Evolutionary conservation across 2,113 vertebrate species (phyloP).

Genomic region (Microtus richardsoni): DNA sequence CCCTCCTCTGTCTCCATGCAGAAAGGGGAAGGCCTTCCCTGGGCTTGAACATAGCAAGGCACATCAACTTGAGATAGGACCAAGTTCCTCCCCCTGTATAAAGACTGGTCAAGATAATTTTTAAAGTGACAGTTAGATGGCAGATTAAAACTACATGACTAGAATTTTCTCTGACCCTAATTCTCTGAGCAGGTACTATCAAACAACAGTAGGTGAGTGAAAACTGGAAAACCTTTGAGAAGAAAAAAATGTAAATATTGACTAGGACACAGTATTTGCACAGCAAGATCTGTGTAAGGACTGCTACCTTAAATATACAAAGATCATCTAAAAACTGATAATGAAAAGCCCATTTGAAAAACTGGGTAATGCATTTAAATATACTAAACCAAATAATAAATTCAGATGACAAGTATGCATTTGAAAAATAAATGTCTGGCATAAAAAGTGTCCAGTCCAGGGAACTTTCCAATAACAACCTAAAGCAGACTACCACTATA

Average conservation of each 20-base stretch:
- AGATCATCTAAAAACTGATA: neutral
- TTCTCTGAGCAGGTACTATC: neutral
- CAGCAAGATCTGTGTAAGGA: neutral
- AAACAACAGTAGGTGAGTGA: neutral
- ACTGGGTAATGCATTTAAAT: neutral
- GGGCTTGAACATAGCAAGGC: too few relatives aligned
- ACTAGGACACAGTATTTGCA: neutral
- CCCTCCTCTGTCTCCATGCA: too few relatives aligned
- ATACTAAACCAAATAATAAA: neutral
- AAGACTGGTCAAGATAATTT: neutral
- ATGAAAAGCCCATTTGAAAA: neutral
- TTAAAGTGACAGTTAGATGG: neutral
- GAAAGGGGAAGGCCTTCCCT: too few relatives aligned
- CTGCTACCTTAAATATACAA: neutral
- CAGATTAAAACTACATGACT: neutral
- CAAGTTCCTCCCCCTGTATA: too few relatives aligned
- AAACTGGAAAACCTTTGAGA: neutral
- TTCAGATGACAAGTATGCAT: neutral
- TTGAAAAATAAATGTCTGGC: neutral
- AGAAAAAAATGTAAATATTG: neutral
- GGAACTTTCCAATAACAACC: neutral
- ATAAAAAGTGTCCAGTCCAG: too few relatives aligned
- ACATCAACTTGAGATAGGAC: too few relatives aligned
- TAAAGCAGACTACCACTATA: neutral
- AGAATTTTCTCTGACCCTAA: neutral